Percentiles rank a stretch among this genome's conserved stretches.
phyloP scores from a whole-genome alignment of 2,113 vertebrate species.

The Cygnus atratus region DNA sequence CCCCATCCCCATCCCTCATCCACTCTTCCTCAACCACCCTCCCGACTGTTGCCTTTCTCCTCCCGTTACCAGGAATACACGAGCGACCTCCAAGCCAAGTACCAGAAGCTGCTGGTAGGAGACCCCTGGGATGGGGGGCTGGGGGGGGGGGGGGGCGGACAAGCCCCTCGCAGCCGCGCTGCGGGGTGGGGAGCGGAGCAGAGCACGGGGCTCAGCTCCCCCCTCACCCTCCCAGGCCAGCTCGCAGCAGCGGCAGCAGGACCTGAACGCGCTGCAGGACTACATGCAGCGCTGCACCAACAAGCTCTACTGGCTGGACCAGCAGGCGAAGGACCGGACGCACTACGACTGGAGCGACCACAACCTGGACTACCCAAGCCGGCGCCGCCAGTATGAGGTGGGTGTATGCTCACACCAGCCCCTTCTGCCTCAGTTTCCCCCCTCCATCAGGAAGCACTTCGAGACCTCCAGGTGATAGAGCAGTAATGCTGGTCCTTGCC shows the following conservation, averaged over 20 bases:
- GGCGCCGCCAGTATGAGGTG: constrained; percentile 95
- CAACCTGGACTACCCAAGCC: constrained; percentile 92
- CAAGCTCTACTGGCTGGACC: constrained; percentile 98
- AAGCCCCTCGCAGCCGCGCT: background rate
- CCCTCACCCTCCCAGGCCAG: constrained; percentile 1
- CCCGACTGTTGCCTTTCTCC: background rate
- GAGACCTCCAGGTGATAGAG: background rate
- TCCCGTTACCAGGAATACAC: constrained; percentile 77
- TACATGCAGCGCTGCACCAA: constrained; percentile 99
- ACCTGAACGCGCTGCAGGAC: constrained; percentile 89
- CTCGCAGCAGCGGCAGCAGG: constrained; percentile 86
- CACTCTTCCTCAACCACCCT: rapidly evolving
- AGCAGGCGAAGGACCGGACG: constrained; percentile 90
- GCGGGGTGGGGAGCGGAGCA: background rate
- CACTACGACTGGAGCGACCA: constrained; percentile 94
- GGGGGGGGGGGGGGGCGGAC: background rate
- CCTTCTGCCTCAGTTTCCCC: background rate
- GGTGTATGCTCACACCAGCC: rapidly evolving
- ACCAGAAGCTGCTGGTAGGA: constrained; percentile 92
- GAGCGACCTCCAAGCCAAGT: constrained; percentile 82
- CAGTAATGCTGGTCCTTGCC: background rate
- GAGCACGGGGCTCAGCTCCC: background rate
- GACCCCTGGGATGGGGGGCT: too few relatives aligned
- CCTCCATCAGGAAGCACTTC: background rate
- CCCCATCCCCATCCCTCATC: background rate